A percentile compares a stretch with the other conserved stretches of the same genome.
Evolutionary conservation across 2,888 invertebrate genomes (phyloP).

Genomic region (Aleiodes testaceus): DNA sequence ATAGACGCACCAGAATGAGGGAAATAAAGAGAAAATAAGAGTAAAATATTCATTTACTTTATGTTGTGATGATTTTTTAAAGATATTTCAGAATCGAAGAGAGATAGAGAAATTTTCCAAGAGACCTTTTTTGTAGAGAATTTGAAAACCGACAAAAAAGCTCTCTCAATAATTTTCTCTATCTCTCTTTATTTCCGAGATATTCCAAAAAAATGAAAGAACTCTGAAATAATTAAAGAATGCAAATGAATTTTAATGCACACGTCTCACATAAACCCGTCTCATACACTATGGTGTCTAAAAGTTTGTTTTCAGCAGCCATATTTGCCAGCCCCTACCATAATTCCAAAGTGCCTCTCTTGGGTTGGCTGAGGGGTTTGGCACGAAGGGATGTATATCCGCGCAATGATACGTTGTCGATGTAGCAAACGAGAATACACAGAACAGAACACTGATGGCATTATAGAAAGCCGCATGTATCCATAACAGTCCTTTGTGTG

Average conservation of each 20-base stretch:
- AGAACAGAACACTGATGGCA: background rate
- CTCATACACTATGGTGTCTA: slow-evolving; percentile 60
- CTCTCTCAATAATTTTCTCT: no score
- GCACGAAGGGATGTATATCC: slow-evolving; percentile 45
- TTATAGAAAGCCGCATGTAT: slow-evolving; percentile 66
- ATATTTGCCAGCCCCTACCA: slow-evolving; percentile 66
- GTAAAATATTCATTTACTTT: slow-evolving; percentile 46
- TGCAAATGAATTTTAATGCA: slow-evolving; percentile 17
- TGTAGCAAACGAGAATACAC: slow-evolving; percentile 37
- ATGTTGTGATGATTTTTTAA: no score
- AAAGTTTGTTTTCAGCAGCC: slow-evolving; percentile 67
- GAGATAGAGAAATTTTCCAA: no score
- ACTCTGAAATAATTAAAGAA: no score
- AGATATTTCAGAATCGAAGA: no score
- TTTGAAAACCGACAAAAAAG: no score
- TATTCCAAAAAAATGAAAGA: no score
- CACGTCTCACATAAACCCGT: slow-evolving; percentile 46
- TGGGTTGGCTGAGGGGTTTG: slow-evolving; percentile 55
- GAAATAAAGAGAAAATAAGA: slow-evolving; percentile 39
- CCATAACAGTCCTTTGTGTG: slow-evolving; percentile 72
- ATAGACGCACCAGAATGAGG: slow-evolving; percentile 32
- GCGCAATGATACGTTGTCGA: slow-evolving; percentile 42
- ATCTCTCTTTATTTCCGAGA: no score
- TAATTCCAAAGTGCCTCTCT: slow-evolving; percentile 59
- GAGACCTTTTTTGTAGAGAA: no score